A percentile compares a stretch with the other conserved stretches of the same genome.
These are phyloP conservation scores for Upupa epops DNA, from an alignment of 2,113 vertebrate genomes.

Conservation along the genomic window DNA sequence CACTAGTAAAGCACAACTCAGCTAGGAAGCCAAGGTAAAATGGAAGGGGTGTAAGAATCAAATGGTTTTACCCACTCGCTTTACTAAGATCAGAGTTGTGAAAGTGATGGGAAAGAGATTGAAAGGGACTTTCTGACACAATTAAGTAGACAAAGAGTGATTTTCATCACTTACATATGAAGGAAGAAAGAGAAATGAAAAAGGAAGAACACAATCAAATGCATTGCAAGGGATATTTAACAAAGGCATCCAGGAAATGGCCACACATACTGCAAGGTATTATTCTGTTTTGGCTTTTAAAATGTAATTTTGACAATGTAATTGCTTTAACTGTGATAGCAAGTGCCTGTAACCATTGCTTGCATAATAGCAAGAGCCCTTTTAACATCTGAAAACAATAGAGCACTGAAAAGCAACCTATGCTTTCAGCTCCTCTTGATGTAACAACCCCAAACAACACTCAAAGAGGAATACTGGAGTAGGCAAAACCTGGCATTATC, in stretches of 20 bases:
- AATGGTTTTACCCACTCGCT: not conserved
- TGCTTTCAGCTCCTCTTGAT: not conserved
- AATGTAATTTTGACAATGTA: conserved; percentile 8
- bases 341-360: not conserved
- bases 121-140: not conserved
- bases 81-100: not conserved
- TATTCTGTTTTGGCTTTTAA: not conserved
- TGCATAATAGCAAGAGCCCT: not conserved
- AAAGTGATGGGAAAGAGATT: not conserved
- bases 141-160: not conserved
- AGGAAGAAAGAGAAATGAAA: not conserved
- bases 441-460: conserved; percentile 23
- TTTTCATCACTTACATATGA: not conserved
- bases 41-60: not conserved
- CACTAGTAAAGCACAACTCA: not conserved
- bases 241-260: not conserved
- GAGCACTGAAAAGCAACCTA: not conserved
- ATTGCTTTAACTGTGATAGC: not conserved
- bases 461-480: conserved; percentile 2
- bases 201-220: not conserved
- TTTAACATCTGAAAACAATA: not conserved
- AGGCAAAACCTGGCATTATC: conserved; percentile 4
- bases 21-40: not conserved
- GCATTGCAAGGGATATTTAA: not conserved
- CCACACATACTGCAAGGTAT: not conserved